Conservation (phyloP, 2,888 invertebrate species). For the Drosophila buzzatii region DNA sequence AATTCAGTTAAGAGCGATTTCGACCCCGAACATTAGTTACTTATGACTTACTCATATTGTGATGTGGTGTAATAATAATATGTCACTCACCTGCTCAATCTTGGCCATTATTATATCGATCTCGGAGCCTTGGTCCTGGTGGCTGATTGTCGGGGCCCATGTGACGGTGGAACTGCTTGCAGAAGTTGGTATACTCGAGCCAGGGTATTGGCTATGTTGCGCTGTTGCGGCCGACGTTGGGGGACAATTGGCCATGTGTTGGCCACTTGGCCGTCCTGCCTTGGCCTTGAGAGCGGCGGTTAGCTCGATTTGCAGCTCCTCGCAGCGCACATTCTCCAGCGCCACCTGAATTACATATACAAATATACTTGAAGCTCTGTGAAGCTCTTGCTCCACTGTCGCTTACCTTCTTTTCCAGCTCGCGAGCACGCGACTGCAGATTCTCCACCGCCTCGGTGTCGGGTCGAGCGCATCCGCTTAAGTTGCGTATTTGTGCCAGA, state of each 20-base stretch:
- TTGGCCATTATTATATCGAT: slow-evolving; percentile 98
- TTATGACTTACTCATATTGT: not conserved
- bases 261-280: slow-evolving; percentile 83
- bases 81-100: slow-evolving; percentile 90
- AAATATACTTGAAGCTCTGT: not conserved
- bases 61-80: not conserved
- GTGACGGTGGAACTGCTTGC: slow-evolving; percentile 84
- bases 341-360: slow-evolving; percentile 86
- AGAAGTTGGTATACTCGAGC: slow-evolving; percentile 77
- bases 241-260: slow-evolving; percentile 21
- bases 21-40: not conserved
- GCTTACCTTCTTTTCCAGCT: slow-evolving; percentile 94
- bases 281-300: slow-evolving; percentile 89
- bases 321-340: slow-evolving; percentile 90
- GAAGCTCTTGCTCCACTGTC: slow-evolving; percentile 11
- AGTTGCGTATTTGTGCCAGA: slow-evolving; percentile 88
- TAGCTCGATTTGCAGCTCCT: slow-evolving; percentile 95
- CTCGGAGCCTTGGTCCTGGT: slow-evolving; percentile 89
- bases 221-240: slow-evolving; percentile 33
- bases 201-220: slow-evolving; percentile 72
- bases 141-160: slow-evolving; percentile 85
- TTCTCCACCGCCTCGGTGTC: slow-evolving; percentile 89
- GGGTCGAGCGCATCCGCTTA: slow-evolving; percentile 86
- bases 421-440: slow-evolving; percentile 93
- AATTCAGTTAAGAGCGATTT: slow-evolving; percentile 24